Conservation (phyloP, 1,140 invertebrate genomes). For the Acromyrmex heyeri region DNA sequence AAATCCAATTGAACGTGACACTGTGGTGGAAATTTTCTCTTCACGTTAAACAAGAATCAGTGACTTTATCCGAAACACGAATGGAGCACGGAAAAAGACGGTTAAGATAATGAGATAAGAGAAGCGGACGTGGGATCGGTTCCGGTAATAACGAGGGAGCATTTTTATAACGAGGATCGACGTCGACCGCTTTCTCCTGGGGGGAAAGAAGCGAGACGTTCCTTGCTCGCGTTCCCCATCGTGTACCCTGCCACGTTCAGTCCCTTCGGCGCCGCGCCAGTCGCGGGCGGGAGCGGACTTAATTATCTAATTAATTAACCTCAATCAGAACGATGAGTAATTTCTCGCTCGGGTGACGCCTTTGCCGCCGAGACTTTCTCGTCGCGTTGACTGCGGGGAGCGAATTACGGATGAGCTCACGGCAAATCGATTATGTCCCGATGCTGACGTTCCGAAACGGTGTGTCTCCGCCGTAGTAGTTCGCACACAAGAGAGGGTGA, state of each 20-base stretch:
- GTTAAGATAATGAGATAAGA: conserved; percentile 68
- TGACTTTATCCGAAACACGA: not conserved
- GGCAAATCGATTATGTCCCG: conserved; percentile 85
- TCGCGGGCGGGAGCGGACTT: conserved; percentile 78
- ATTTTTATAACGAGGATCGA: conserved; percentile 75
- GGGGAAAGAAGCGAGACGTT: conserved; percentile 45
- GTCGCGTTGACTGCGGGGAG: conserved; percentile 84
- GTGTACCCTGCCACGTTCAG: conserved; percentile 37
- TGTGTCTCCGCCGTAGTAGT: conserved; percentile 47
- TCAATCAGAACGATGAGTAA: conserved; percentile 88
- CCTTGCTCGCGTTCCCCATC: conserved; percentile 28
- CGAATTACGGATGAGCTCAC: conserved; percentile 86
- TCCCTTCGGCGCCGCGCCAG: conserved; percentile 19
- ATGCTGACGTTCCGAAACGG: conserved; percentile 70
- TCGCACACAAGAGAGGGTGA: conserved; percentile 35
- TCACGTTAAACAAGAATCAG: not conserved
- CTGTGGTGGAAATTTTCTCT: not conserved
- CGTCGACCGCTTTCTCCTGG: conserved; percentile 61
- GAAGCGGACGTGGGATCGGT: conserved; percentile 34
- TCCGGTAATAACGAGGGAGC: conserved; percentile 66
- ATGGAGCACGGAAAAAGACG: conserved; percentile 26
- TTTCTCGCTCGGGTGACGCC: conserved; percentile 86
- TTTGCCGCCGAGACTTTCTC: conserved; percentile 86
- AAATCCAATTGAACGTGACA: not conserved
- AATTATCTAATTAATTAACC: conserved; percentile 88